Base-by-base conservation (phyloP, 2,113 vertebrate species). In the Hemichromis elongatus region DNA sequence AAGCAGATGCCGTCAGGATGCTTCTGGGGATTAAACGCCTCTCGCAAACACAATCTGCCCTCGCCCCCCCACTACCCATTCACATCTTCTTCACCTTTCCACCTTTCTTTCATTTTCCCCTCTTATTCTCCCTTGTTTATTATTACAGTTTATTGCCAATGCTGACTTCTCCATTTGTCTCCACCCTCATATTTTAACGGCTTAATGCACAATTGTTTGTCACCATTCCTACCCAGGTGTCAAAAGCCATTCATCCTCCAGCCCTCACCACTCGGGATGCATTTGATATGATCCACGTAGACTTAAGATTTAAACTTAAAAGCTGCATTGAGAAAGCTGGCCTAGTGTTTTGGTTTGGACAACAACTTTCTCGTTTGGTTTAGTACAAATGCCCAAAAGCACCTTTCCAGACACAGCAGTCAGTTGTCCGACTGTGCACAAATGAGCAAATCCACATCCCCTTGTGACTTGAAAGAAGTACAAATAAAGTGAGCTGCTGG, bases 1-100 rank as follows among this genome's bases (percentile, higher is more conserved):
- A 85, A 92, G 87, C 92, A 93, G 90, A 92, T 93, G 93, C 88
- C 63, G 83, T 88, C 89, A 89, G 81, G 89, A 95, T 93, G 91
- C 93, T 93, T 89, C 88, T 89, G 93, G 94, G 94, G 90, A 94
- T 94, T 93, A 92, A 92, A 93, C 80, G 79, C 79, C 83, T 87
- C 90, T 90, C 92, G 93, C 91, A 82, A 53, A 88, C 68, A 90
- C 92, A 91, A 89, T 93, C 91, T 93, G 92, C 89, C 88, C 53
- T 78, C 61, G 45, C 42, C 56, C 75, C 86, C 59, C 55, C 73
- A 45, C 75, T 81, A 83, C 63, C 45, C 63, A 80, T 86, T 78
- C 66, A 85, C 83, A 83, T 84, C 86, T 83, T 89, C 84, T 90
- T 89, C 87, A 92, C 89, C 89, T 92, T 84, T 66, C 56, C 79